Evolutionary conservation across 2,113 vertebrate genomes (phyloP), one percentile per base, ranked within the genome.

Genomic region (Ceyx melanurus): DNA sequence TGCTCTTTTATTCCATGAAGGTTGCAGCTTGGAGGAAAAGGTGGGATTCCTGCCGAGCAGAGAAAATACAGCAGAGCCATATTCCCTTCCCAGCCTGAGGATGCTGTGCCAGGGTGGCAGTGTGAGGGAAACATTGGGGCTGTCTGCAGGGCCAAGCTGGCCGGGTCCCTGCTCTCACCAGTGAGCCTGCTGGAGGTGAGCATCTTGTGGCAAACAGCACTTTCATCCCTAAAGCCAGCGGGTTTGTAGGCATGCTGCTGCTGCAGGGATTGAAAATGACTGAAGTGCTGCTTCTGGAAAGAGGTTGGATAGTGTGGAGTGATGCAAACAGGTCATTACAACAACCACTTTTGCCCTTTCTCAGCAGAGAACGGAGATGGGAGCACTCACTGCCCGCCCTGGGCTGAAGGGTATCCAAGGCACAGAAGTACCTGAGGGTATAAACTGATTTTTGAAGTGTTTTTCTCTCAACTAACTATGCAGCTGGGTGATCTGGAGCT

Each of bases 61-160:
- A 66, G 50, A 15, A 62, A 62, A 68, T 5, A 11, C 40, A 35
- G 50, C 62, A 11, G 28, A 72, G 66, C 42, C 4, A 1, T 7
- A 21, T 84, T 50, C 45, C 14, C 62, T 45, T 58, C 35, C 54
- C 83, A 66, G 26, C 48, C 72, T 11, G 84, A 74, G 76, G 71
- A 68, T 76, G 75, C 51, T 89, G 92, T 84, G 86, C 80, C 13
- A 16, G 87, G 96, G 70, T 64, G 82, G 83, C 82, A 92, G 84
- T 74, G 61, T 0, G 16, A 29, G 90, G 86, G 86, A 12, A 61
- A 48, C 79, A 25, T 45, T 9, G 50, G 82, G 88, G 65, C 56
- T 4, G 3, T 37, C 51, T 31, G 17, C 62, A 60, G 78, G 91
- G 78, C 45, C 42, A 25, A 71, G 56, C 28, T 22, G 33, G 70